Evolutionary conservation across 2,113 vertebrate genomes (phyloP).

Genomic region (Antechinus flavipes): DNA sequence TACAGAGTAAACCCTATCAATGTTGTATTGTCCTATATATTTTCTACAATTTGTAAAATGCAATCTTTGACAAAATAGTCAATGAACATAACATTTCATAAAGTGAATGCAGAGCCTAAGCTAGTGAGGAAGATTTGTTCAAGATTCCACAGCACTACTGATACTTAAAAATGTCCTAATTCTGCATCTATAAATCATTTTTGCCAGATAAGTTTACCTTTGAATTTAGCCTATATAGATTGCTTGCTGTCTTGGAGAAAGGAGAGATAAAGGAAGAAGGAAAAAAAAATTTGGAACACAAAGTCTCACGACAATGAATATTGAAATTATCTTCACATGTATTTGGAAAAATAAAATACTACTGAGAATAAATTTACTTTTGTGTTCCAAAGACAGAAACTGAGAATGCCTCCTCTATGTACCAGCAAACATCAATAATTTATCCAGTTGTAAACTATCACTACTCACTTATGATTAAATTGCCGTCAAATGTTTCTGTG

Average conservation of each 20-base stretch:
- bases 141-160: background rate
- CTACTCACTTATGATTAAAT: background rate
- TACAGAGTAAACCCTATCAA: background rate
- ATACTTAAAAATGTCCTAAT: background rate
- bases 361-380: background rate
- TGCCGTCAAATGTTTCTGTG: background rate
- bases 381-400: background rate
- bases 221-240: no score
- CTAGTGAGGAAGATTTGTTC: background rate
- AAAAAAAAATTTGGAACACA: no score
- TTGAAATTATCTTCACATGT: no score
- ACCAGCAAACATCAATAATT: slow-evolving; percentile 15
- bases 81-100: background rate
- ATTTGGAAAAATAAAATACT: no score
- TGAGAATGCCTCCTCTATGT: background rate
- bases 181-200: background rate
- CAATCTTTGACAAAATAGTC: background rate
- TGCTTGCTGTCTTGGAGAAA: no score
- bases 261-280: no score
- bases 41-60: background rate
- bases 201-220: background rate
- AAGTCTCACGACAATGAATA: no score
- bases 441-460: slow-evolving; percentile 34
- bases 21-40: background rate
- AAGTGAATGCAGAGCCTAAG: background rate